phyloP scores from a whole-genome alignment of 2,888 invertebrate genomes.

The Pseudanteris insignis region DNA sequence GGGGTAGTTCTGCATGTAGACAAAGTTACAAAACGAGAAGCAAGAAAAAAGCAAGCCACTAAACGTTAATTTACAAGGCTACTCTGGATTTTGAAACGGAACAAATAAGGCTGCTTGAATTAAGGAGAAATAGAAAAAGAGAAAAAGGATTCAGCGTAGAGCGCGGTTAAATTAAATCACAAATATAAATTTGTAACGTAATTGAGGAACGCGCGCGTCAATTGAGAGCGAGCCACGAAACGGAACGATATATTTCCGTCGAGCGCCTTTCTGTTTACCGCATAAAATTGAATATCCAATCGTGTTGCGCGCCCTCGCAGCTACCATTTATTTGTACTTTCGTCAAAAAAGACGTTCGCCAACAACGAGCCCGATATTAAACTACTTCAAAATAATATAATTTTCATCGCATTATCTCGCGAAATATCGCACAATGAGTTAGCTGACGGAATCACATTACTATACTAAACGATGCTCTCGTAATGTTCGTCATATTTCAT shows the following conservation, averaged over 20 bases:
- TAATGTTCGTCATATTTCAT: too few species aligned
- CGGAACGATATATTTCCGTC: constrained; percentile 24
- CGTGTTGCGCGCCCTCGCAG: constrained; percentile 16
- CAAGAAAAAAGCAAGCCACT: too few species aligned
- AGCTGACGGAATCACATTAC: constrained; percentile 5
- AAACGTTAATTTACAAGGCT: too few species aligned
- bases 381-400: constrained; percentile 10
- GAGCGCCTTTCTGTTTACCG: constrained; percentile 28
- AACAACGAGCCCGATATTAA: constrained; percentile 5
- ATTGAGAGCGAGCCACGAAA: constrained; percentile 10
- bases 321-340: constrained; percentile 16
- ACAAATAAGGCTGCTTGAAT: too few species aligned
- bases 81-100: too few species aligned
- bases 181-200: constrained; percentile 16
- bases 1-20: too few species aligned
- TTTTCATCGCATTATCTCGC: constrained; percentile 8
- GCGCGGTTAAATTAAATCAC: constrained; percentile 11
- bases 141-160: background rate
- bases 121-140: too few species aligned
- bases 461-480: constrained; percentile 3
- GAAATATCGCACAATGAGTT: constrained; percentile 4
- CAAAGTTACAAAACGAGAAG: too few species aligned
- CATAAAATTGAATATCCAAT: constrained; percentile 34
- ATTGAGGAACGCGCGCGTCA: constrained; percentile 8
- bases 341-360: constrained; percentile 2